These are phyloP conservation scores for Peucedramus taeniatus DNA, from an alignment of 2,113 vertebrate genomes.

Conservation along the genomic window DNA sequence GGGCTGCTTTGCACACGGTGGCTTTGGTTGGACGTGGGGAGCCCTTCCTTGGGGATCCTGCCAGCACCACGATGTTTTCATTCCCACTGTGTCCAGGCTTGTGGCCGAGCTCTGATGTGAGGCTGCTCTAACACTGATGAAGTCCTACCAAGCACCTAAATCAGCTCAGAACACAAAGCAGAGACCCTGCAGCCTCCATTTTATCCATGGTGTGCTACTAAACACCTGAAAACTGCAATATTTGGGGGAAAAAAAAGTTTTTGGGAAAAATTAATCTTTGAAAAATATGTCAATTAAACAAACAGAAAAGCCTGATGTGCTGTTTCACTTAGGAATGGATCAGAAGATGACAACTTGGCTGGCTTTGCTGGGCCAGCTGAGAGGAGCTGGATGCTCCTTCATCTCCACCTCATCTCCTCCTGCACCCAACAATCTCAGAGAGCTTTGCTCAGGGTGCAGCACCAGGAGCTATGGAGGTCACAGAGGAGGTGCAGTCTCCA, in stretches of 20 bases:
- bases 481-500: neutral
- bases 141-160: neutral
- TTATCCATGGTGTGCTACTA: neutral
- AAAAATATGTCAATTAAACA: neutral
- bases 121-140: neutral
- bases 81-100: accelerated
- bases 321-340: neutral
- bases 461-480: neutral
- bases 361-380: neutral
- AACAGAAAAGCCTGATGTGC: neutral
- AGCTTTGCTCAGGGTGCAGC: neutral
- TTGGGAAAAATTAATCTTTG: neutral
- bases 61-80: neutral
- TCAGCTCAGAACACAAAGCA: neutral
- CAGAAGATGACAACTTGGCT: neutral
- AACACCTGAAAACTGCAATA: neutral
- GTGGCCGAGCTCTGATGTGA: neutral
- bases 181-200: neutral
- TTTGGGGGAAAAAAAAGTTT: accelerated
- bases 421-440: neutral
- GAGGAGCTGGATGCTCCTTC: neutral
- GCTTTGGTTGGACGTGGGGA: neutral
- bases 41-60: neutral
- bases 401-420: neutral
- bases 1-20: accelerated